Evolutionary conservation across 2,797 vertebrate genomes (phyloP).

Genomic region (Aselliscus stoliczkanus): DNA sequence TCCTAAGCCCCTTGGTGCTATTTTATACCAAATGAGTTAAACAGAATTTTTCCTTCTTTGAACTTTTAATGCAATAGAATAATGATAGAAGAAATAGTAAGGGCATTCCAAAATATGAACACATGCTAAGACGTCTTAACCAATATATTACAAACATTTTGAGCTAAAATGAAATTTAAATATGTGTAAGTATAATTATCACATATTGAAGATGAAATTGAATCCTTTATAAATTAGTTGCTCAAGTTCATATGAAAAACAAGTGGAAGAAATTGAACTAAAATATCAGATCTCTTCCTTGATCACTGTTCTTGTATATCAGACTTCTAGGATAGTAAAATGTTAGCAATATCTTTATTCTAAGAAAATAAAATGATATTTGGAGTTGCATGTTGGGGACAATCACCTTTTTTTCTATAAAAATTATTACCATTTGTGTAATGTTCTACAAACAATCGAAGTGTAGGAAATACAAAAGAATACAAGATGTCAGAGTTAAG

Average conservation of each 20-base stretch:
- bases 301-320: background rate
- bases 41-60: constrained; percentile 19
- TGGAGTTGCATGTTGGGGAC: background rate
- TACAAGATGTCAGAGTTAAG: background rate
- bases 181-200: constrained; percentile 16
- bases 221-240: constrained; percentile 11
- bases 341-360: background rate
- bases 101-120: background rate
- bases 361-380: background rate
- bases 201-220: constrained; percentile 44
- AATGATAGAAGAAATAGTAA: constrained; percentile 31
- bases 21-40: constrained; percentile 24
- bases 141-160: constrained; percentile 21
- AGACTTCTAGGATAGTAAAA: background rate
- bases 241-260: background rate
- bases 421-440: background rate
- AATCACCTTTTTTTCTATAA: background rate
- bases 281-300: background rate
- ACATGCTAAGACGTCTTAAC: constrained; percentile 9
- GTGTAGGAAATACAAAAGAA: background rate
- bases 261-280: background rate
- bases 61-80: constrained; percentile 33
- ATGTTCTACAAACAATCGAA: background rate
- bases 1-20: constrained; percentile 6
- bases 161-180: constrained; percentile 34